A percentile compares a stretch with the other conserved stretches of the same genome.
Conservation (phyloP, 1,140 invertebrate species). For the Drosophila paulistorum region DNA sequence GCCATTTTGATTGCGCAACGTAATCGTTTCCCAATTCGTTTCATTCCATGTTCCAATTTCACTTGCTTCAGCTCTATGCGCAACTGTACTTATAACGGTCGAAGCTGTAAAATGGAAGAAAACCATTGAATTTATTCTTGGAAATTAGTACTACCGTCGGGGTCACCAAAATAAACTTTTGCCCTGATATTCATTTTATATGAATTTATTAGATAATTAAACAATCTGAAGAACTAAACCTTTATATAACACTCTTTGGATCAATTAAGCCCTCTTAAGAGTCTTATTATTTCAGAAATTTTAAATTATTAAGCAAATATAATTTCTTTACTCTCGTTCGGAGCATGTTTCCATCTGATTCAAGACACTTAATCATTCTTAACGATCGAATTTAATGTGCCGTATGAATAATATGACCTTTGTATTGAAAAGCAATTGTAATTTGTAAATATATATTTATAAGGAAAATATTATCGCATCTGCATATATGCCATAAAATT, state of each 20-base stretch:
- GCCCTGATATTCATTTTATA: too few species aligned
- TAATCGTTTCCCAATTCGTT: slow-evolving; percentile 2
- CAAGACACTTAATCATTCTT: slow-evolving; percentile 67
- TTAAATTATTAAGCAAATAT: too few species aligned
- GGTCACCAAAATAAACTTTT: too few species aligned
- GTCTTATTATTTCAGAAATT: too few species aligned
- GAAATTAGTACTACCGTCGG: too few species aligned
- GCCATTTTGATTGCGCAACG: slow-evolving; percentile 9
- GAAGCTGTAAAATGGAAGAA: neutral
- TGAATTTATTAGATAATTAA: too few species aligned
- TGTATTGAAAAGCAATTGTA: slow-evolving; percentile 32
- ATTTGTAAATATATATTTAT: slow-evolving; percentile 28
- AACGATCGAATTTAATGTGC: slow-evolving; percentile 70
- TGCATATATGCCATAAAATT: slow-evolving; percentile 58
- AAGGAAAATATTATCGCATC: neutral
- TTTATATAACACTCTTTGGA: too few species aligned
- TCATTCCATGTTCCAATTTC: neutral
- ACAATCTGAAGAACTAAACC: too few species aligned
- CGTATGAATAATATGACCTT: slow-evolving; percentile 18
- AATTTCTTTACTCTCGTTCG: too few species aligned
- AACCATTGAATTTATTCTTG: too few species aligned
- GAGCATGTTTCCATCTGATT: neutral
- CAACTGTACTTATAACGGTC: neutral
- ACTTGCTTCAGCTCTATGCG: neutral
- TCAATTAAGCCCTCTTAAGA: too few species aligned